These are phyloP conservation scores for Syngnathus scovelli DNA, from an alignment of 2,113 vertebrate genomes.

Conservation along the genomic window DNA sequence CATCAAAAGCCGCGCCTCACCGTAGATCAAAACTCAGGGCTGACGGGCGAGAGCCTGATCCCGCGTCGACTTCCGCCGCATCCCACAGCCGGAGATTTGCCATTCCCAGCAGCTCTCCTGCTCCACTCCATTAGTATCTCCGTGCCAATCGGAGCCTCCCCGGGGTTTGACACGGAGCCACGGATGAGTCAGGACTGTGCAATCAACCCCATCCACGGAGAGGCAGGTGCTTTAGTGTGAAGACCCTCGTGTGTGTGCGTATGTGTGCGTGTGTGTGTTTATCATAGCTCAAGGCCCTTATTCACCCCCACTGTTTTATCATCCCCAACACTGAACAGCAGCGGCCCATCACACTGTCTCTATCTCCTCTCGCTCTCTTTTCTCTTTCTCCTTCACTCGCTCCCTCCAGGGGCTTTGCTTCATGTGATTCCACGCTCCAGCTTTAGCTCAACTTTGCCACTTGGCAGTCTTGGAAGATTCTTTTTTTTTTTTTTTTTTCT, in stretches of 20 bases:
- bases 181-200: slow-evolving; percentile 70
- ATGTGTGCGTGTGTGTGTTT: slow-evolving; percentile 56
- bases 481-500: slow-evolving; percentile 31
- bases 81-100: slow-evolving; percentile 68
- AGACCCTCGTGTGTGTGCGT: slow-evolving; percentile 34
- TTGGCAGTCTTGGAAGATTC: slow-evolving; percentile 62
- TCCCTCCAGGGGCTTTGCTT: slow-evolving; percentile 66
- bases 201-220: slow-evolving; percentile 60
- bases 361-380: slow-evolving; percentile 52
- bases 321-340: slow-evolving; percentile 61
- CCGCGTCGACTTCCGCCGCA: slow-evolving; percentile 66
- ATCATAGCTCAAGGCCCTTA: slow-evolving; percentile 60
- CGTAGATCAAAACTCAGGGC: slow-evolving; percentile 67
- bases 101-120: slow-evolving; percentile 68
- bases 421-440: slow-evolving; percentile 67
- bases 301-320: slow-evolving; percentile 68
- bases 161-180: slow-evolving; percentile 65
- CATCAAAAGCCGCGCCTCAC: slow-evolving; percentile 66
- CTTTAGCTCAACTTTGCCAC: slow-evolving; percentile 72
- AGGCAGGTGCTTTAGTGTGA: slow-evolving; percentile 57
- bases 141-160: slow-evolving; percentile 66
- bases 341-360: slow-evolving; percentile 53
- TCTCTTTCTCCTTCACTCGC: slow-evolving; percentile 52
- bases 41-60: slow-evolving; percentile 62
- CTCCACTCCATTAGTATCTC: slow-evolving; percentile 70